Evolutionary conservation across 53 echinoderm and acorn worm species (phyloP).

Genomic region (Temnopleurus reevesii): DNA sequence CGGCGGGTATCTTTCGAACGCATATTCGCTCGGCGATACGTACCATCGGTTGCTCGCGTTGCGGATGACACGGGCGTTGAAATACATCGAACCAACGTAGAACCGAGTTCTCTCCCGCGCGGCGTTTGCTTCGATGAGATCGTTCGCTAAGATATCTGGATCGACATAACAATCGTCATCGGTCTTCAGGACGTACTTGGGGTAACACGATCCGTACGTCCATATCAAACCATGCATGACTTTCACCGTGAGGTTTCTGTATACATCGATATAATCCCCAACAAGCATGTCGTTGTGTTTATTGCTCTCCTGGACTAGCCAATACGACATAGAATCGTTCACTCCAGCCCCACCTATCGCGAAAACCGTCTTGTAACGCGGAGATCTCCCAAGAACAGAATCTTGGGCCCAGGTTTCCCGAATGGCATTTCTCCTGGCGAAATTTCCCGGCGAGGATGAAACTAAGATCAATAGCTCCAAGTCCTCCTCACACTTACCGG

Average conservation of each 20-base stretch:
- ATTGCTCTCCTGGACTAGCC: constrained; percentile 57
- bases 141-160: constrained; percentile 63
- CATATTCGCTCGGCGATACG: constrained; percentile 57
- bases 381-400: background rate
- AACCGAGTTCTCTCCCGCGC: background rate
- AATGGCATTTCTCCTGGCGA: constrained; percentile 70
- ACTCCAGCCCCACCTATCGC: constrained; percentile 44
- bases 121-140: background rate
- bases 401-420: constrained; percentile 75
- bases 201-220: constrained; percentile 70
- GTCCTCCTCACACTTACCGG: constrained; percentile 52
- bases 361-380: constrained; percentile 64
- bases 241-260: constrained; percentile 81
- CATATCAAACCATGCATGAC: constrained; percentile 82
- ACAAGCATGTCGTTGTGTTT: constrained; percentile 70
- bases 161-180: constrained; percentile 90
- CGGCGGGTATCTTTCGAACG: constrained; percentile 53
- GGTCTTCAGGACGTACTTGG: constrained; percentile 78
- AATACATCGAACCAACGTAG: constrained; percentile 65
- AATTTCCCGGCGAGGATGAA: constrained; percentile 73
- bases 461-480: constrained; percentile 73
- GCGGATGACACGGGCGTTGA: constrained; percentile 44
- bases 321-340: background rate
- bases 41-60: constrained; percentile 60
- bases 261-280: constrained; percentile 72